Conservation (phyloP, 1,140 invertebrate species). For the Gonioctena quinquepunctata region DNA sequence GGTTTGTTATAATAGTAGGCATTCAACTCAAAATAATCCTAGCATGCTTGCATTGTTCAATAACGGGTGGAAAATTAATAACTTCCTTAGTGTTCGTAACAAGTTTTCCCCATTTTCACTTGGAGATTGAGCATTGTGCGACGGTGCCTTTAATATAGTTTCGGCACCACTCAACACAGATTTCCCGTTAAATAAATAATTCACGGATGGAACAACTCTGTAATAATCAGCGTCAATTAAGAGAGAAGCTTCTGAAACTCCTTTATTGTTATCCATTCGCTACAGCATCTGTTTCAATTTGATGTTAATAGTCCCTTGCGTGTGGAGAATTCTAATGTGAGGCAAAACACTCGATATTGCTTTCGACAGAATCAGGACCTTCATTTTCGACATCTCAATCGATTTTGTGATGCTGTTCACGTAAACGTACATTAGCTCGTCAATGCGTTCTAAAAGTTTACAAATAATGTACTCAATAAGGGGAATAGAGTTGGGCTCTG, state of each 20-base stretch:
- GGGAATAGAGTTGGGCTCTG: too few species aligned
- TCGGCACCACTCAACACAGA: background rate
- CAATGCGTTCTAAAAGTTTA: background rate
- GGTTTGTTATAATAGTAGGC: too few species aligned
- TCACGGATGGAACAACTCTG: background rate
- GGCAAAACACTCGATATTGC: background rate
- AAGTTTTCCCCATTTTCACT: background rate
- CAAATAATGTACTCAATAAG: background rate
- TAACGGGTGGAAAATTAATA: too few species aligned
- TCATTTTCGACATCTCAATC: background rate
- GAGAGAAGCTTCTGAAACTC: slow-evolving; percentile 2
- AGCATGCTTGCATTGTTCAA: too few species aligned
- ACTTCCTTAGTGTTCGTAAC: too few species aligned
- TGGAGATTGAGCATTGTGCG: background rate
- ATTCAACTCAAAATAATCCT: too few species aligned
- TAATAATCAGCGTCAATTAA: slow-evolving; percentile 9
- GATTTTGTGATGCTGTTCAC: background rate
- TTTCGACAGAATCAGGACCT: background rate
- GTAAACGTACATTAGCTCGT: background rate
- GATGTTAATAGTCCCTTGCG: background rate
- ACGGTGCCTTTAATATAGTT: background rate
- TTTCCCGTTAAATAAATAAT: background rate
- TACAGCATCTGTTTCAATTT: background rate
- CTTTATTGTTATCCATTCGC: slow-evolving; percentile 9
- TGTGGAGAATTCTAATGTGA: background rate